phyloP scores from a whole-genome alignment of 2,113 vertebrate genomes.

The Mesitornis unicolor region DNA sequence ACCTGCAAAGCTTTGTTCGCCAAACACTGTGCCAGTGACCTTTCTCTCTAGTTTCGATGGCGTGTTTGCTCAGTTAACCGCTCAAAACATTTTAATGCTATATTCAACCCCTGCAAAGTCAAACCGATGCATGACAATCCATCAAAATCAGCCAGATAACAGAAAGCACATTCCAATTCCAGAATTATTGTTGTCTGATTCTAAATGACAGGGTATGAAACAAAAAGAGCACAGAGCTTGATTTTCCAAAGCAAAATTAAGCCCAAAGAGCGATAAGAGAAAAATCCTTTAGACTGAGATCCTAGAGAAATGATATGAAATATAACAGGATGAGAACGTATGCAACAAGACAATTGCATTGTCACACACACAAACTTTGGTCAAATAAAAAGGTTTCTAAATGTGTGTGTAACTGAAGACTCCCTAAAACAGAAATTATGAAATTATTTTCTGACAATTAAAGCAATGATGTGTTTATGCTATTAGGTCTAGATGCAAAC shows the following conservation, averaged over 20 bases:
- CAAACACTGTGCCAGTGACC: slow-evolving; percentile 47
- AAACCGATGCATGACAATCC: slow-evolving; percentile 63
- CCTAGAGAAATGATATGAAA: slow-evolving; percentile 1
- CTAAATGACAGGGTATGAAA: slow-evolving; percentile 56
- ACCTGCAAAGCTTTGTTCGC: background rate
- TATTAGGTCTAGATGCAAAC: background rate
- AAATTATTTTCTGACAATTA: background rate
- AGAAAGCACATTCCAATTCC: slow-evolving; percentile 43
- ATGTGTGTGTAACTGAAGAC: background rate
- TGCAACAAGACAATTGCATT: background rate
- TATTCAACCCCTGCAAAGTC: slow-evolving; percentile 68
- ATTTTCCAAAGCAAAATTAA: slow-evolving; percentile 58
- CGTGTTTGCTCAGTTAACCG: slow-evolving; percentile 62
- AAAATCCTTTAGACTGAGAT: slow-evolving; percentile 9
- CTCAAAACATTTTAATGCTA: slow-evolving; percentile 58
- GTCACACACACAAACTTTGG: background rate
- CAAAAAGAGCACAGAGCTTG: slow-evolving; percentile 50
- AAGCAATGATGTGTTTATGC: background rate
- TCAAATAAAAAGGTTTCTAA: background rate
- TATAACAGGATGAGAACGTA: background rate
- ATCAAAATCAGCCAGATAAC: slow-evolving; percentile 71
- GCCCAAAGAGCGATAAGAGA: background rate
- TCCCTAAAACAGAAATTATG: background rate
- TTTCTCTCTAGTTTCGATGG: slow-evolving; percentile 45
- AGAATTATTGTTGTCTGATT: slow-evolving; percentile 64